These are phyloP conservation scores for Turnix velox DNA, from an alignment of 2,113 vertebrate genomes.

Conservation along the genomic window DNA sequence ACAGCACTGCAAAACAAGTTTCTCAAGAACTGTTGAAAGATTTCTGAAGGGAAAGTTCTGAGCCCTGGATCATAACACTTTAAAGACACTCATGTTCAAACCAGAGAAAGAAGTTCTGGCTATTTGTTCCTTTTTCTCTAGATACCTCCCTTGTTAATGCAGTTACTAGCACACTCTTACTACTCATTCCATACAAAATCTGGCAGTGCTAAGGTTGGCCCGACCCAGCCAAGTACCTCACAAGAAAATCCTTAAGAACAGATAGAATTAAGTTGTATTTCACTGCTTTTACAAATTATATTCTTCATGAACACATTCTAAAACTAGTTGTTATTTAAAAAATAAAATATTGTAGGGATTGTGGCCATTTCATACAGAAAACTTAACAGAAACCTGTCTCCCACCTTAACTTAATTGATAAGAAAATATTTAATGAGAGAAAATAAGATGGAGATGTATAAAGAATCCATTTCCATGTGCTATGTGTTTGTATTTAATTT, in stretches of 20 bases:
- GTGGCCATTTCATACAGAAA: neutral
- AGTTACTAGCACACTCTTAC: neutral
- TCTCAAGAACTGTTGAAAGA: neutral
- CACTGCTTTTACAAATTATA: neutral
- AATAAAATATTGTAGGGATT: neutral
- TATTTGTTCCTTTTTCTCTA: neutral
- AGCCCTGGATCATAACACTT: neutral
- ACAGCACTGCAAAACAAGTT: accelerated
- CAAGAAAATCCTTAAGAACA: neutral
- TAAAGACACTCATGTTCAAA: neutral
- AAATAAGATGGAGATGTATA: neutral
- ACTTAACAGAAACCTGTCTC: neutral
- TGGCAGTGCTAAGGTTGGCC: neutral
- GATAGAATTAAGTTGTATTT: neutral
- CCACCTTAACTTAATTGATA: neutral
- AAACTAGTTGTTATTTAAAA: neutral
- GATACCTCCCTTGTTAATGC: neutral
- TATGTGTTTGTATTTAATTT: conserved; percentile 20
- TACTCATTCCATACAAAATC: neutral
- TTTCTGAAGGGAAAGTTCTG: neutral
- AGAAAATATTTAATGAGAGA: neutral
- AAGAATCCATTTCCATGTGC: neutral
- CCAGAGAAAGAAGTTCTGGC: neutral
- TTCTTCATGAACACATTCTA: neutral
- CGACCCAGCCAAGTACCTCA: neutral